Base-by-base conservation (phyloP, 2,113 vertebrate species). In the Mesocricetus auratus region DNA sequence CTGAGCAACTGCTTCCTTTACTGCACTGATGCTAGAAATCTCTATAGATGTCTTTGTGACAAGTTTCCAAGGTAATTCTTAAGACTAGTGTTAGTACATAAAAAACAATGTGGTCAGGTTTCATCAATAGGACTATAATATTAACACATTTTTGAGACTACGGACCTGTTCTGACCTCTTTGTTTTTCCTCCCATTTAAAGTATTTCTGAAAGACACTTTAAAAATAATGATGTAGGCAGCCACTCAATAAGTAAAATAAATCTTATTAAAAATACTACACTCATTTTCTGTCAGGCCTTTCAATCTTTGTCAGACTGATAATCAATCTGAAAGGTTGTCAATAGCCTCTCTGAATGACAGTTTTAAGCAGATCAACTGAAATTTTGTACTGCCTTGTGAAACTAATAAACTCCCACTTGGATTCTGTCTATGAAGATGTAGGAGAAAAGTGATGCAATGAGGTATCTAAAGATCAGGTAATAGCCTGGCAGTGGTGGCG, bases 181-280 rank as follows among this genome's bases (percentile, higher is more conserved):
- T 58, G 17, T 3, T 74, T 62, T 88, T 74, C 26, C 17, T 85
- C 19, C 7, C 2, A 47, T 92, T 86, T 53, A 81, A 93, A 88
- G 91, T 90, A 66, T 24, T 77, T 90, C 21, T 71, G 24, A 13
- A 95, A 17, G 22, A 91, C 13, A 89, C 47, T 93, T 95, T 92
- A 92, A 97, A 93, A 87, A 96, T 93, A 97, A 94, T 86, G 13
- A 81, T 82, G 89, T 2, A 88, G 69, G 13, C 64, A 88, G 56
- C 24, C 87, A 75, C 15, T 95, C 92, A 94, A 86, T 93, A 91
- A 92, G 71, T 92, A 96, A 95, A 96, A 89, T 13, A 96, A 74
- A 3, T 73, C 81, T 92, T 95, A 81, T 91, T 95, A 90, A 94
- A 93, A 8, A 53, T 3, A 12, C 9, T 56, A 79, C 3, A 78